A percentile compares a stretch with the other conserved stretches of the same genome.
Evolutionary conservation across 2,888 invertebrate species (phyloP).

Genomic region (Drosophila emarginata): DNA sequence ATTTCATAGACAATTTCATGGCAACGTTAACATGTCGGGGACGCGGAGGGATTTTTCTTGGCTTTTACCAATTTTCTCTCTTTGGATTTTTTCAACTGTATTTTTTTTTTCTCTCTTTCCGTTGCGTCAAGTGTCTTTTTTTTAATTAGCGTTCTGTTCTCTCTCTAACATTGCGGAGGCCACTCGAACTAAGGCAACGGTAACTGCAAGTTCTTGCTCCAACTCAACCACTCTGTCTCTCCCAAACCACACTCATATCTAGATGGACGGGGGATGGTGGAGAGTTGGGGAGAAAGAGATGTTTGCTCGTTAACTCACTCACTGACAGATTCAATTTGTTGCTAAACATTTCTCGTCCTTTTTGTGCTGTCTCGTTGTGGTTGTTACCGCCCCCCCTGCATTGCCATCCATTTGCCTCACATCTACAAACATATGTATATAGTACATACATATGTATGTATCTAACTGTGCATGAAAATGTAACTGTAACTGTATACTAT

Average conservation of each 20-base stretch:
- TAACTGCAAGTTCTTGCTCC: slow-evolving; percentile 6
- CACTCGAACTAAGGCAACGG: slow-evolving; percentile 63
- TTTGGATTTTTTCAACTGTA: slow-evolving; percentile 12
- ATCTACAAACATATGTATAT: too few relatives aligned
- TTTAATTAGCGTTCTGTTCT: slow-evolving; percentile 79
- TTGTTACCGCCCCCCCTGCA: slow-evolving; percentile 16
- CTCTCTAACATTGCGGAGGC: slow-evolving; percentile 24
- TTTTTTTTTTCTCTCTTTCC: slow-evolving; percentile 35
- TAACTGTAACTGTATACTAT: slow-evolving; percentile 49
- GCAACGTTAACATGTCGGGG: slow-evolving; percentile 37
- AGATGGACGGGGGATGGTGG: neutral
- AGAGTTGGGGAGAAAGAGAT: neutral
- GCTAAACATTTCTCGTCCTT: slow-evolving; percentile 72
- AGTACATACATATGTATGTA: too few relatives aligned
- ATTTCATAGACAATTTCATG: slow-evolving; percentile 78
- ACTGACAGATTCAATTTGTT: slow-evolving; percentile 68
- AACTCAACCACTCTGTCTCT: neutral
- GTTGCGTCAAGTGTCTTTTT: slow-evolving; percentile 69
- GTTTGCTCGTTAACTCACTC: slow-evolving; percentile 61
- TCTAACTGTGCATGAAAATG: slow-evolving; percentile 71
- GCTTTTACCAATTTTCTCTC: slow-evolving; percentile 17
- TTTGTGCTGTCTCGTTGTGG: slow-evolving; percentile 43
- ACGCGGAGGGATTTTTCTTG: neutral
- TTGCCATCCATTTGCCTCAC: neutral
- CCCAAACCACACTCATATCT: neutral